These are phyloP conservation scores for Cynodonichthys magdalenae DNA, from an alignment of 2,797 vertebrate genomes.

Conservation along the genomic window DNA sequence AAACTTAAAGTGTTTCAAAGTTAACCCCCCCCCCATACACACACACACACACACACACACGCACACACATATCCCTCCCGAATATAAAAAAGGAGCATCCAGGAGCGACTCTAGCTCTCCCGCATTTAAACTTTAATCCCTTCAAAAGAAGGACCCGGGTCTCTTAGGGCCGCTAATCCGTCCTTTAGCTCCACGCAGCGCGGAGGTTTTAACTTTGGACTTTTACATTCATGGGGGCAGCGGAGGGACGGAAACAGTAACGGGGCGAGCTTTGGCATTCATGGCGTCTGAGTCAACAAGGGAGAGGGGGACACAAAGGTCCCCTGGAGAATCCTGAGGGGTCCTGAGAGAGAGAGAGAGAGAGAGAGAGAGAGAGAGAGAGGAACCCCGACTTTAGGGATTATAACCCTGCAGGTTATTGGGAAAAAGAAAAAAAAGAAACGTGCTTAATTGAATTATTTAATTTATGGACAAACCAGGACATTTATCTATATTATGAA, in stretches of 20 bases:
- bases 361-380: conserved; percentile 53
- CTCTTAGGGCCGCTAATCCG: conserved; percentile 81
- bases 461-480: not conserved
- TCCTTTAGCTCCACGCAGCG: conserved; percentile 52
- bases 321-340: conserved; percentile 66
- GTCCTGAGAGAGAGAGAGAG: conserved; percentile 56
- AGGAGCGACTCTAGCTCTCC: conserved; percentile 62
- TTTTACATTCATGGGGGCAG: conserved; percentile 81
- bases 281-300: conserved; percentile 79
- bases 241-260: conserved; percentile 80
- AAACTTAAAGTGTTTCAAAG: conserved; percentile 78
- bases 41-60: too few relatives aligned
- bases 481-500: too few relatives aligned
- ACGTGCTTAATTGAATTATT: not conserved
- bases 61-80: too few relatives aligned
- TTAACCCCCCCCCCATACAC: conserved; percentile 44
- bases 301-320: conserved; percentile 60
- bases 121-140: conserved; percentile 74
- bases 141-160: conserved; percentile 67
- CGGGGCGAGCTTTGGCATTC: conserved; percentile 77
- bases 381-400: conserved; percentile 55
- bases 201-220: conserved; percentile 75
- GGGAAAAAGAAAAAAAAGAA: conserved; percentile 11
- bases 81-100: conserved; percentile 59
- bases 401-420: conserved; percentile 48